Base-by-base conservation (phyloP, 1,140 invertebrate species). In the Grapholita molesta region DNA sequence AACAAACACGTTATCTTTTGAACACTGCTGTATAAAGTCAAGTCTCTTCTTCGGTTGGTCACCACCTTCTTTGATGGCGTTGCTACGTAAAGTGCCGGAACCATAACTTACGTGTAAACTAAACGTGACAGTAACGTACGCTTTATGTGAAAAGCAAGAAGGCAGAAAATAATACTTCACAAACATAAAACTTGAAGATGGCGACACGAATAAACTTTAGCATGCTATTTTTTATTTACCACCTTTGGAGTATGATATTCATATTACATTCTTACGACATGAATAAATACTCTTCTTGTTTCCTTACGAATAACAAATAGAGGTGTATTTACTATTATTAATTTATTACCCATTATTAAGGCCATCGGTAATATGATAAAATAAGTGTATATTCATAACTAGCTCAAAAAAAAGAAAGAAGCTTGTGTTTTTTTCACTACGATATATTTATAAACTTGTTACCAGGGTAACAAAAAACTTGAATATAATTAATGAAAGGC, bases 61-160 rank as follows among this genome's bases (percentile, higher is more conserved):
- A 61, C 28, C 30, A 61, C 30, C 25, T 61, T 61, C 55, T 61
- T 28, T 61, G 55, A 61, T 61, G 24, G 55, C n/a, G n/a, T 61
- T 30, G 28, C 21, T 25, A 57, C 24, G 55, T 61, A 61, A 57
- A 57, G 25, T 61, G 55, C 30, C 55, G 55, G 28, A 61, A 61
- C 25, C 30, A 61, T 61, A 61, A 61, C 55, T 61, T 61, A 61
- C 55, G 28, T 28, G 12, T 15, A 12, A 25, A 61, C 55, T 18
- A 61, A 61, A 61, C 12, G 24, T 30, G 55, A 15, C 55, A 30
- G 18, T 11, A 48, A 8, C 55, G 24, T 61, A 61, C 55, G 55
- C 11, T 61, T 61, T 61, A 61, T 61, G 55, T 30, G 55, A 61
- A 30, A 61, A 30, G 55, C 55, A 61, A 28, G 24, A 61, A 61